These are phyloP conservation scores for Eumeta japonica DNA, from an alignment of 1,140 invertebrate species.

Conservation along the genomic window DNA sequence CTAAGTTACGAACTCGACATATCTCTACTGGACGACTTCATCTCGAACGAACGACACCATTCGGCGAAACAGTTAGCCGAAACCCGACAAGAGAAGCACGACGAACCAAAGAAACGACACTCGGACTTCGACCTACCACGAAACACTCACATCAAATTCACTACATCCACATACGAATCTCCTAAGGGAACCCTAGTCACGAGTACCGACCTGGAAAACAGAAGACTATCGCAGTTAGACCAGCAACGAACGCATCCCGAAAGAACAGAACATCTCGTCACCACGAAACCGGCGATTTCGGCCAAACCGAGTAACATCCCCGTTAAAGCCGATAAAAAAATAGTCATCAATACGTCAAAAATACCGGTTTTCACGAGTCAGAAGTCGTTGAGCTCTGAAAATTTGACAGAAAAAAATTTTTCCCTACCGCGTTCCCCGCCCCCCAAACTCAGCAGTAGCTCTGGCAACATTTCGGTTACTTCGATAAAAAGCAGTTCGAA, in stretches of 20 bases:
- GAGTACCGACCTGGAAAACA: constrained; percentile 47
- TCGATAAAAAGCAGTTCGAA: constrained; percentile 54
- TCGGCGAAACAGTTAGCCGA: constrained; percentile 43
- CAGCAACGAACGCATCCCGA: constrained; percentile 35
- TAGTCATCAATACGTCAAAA: constrained; percentile 45
- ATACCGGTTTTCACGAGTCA: constrained; percentile 52
- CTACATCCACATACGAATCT: constrained; percentile 61
- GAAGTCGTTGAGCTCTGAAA: constrained; percentile 53
- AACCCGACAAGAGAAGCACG: constrained; percentile 27
- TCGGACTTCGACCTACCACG: constrained; percentile 53
- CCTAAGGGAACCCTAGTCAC: constrained; percentile 47
- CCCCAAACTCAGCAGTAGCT: constrained; percentile 35
- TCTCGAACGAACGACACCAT: constrained; percentile 47
- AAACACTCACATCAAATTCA: constrained; percentile 60
- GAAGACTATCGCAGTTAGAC: constrained; percentile 50
- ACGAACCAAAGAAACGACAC: constrained; percentile 52
- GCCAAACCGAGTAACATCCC: constrained; percentile 54
- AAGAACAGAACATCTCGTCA: constrained; percentile 20
- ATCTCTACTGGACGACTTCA: constrained; percentile 48
- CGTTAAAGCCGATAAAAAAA: constrained; percentile 34
- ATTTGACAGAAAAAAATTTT: constrained; percentile 43
- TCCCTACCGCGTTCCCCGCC: constrained; percentile 42
- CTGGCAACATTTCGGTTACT: constrained; percentile 51
- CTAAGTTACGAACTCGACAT: constrained; percentile 46
- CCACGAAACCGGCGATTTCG: constrained; percentile 37